Percentiles rank a stretch among this genome's conserved stretches.
These are phyloP conservation scores for Microtus agrestis DNA, from an alignment of 2,797 vertebrate genomes.

Conservation along the genomic window DNA sequence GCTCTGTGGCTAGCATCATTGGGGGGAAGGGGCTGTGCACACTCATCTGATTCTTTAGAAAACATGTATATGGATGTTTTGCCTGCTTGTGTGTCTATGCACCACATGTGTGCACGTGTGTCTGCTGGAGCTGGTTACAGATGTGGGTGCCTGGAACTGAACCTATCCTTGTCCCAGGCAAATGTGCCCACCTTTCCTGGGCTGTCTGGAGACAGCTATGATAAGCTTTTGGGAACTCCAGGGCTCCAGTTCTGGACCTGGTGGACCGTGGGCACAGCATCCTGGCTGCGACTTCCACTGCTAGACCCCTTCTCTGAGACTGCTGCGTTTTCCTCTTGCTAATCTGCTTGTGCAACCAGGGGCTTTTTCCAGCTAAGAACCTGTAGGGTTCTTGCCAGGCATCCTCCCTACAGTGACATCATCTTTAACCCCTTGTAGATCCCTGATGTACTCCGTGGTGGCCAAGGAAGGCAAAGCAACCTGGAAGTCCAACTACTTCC, in stretches of 20 bases:
- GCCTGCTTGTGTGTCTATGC: neutral
- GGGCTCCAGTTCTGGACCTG: neutral
- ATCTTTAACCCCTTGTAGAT: neutral
- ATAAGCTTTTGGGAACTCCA: neutral
- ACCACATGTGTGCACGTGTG: neutral
- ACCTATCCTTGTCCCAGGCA: neutral
- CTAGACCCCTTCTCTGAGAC: neutral
- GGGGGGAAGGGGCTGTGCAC: neutral
- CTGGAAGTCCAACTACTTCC: neutral
- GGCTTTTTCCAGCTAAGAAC: neutral
- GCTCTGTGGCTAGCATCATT: neutral
- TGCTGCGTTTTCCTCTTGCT: neutral
- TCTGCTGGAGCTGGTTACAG: neutral
- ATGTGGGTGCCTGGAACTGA: neutral
- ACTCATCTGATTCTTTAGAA: constrained; percentile 4
- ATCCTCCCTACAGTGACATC: neutral
- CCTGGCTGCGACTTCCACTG: too few species aligned
- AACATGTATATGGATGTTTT: neutral
- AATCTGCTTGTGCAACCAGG: neutral
- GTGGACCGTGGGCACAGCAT: neutral
- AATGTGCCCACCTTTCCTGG: neutral
- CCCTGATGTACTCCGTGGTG: neutral
- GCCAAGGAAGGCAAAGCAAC: neutral
- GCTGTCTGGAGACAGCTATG: neutral
- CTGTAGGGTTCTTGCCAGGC: neutral